phyloP scores from a whole-genome alignment of 2,113 vertebrate genomes.

The Meles meles region DNA sequence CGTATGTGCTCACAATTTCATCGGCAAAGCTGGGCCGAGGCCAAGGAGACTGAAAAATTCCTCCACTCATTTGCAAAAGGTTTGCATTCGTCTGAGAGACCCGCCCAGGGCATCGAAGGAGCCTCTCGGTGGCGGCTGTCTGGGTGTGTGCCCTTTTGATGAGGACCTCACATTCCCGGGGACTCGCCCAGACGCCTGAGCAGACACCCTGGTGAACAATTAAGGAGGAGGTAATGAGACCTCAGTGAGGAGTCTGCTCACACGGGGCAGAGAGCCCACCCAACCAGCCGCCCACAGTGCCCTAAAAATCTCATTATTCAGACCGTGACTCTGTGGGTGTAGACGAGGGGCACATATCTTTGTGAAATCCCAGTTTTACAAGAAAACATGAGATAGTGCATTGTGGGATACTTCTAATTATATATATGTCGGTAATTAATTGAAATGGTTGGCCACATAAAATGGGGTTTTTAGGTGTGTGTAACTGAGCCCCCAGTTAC shows the following conservation, averaged over 20 bases:
- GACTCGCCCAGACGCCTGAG: not conserved
- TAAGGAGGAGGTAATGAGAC: not conserved
- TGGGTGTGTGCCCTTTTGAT: not conserved
- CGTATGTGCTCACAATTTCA: conserved; percentile 32
- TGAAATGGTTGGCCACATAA: too few relatives aligned
- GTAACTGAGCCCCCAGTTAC: rapidly evolving
- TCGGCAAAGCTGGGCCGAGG: not conserved
- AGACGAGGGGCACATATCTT: not conserved
- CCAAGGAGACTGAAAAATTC: not conserved
- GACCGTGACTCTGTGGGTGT: rapidly evolving
- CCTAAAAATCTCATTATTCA: not conserved
- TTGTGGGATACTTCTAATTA: not conserved
- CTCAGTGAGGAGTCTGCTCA: not conserved
- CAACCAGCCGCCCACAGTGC: not conserved
- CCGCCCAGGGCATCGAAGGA: not conserved
- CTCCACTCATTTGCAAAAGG: conserved; percentile 37
- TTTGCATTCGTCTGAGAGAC: not conserved
- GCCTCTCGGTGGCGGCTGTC: not conserved
- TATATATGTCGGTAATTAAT: not conserved
- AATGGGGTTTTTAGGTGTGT: rapidly evolving
- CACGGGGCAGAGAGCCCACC: not conserved
- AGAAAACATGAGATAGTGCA: not conserved
- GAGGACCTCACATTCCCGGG: not conserved
- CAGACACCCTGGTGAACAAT: not conserved
- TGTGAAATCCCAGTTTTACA: not conserved